Conservation (phyloP, 1,140 invertebrate species). For the Procambarus clarkii region DNA sequence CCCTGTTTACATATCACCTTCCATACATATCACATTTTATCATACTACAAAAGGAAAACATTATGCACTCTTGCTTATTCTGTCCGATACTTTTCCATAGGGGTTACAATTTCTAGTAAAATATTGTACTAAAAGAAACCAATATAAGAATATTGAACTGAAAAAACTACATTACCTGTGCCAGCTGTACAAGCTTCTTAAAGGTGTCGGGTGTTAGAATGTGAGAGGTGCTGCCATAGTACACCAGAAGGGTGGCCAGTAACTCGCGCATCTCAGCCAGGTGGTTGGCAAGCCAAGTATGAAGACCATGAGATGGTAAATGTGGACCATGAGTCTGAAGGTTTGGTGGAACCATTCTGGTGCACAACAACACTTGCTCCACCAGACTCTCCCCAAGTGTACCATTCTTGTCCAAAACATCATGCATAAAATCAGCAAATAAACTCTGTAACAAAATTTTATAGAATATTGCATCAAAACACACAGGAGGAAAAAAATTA, state of each 20-base stretch:
- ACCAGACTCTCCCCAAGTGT: conserved; percentile 42
- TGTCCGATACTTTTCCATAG: no score
- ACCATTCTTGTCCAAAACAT: conserved; percentile 57
- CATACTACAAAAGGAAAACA: no score
- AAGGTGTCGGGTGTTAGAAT: conserved; percentile 43
- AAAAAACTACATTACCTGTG: conserved; percentile 23
- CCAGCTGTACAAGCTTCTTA: conserved; percentile 40
- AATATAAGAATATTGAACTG: neutral
- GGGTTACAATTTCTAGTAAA: no score
- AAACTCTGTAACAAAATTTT: conserved; percentile 30
- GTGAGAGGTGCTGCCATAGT: conserved; percentile 52
- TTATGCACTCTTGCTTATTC: no score
- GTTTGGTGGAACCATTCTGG: conserved; percentile 1
- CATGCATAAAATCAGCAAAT: conserved; percentile 56
- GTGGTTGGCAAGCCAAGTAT: conserved; percentile 49
- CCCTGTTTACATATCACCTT: no score
- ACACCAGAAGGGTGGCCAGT: conserved; percentile 49
- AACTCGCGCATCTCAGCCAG: conserved; percentile 49
- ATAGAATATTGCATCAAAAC: neutral
- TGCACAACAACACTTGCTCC: conserved; percentile 19
- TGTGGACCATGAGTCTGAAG: conserved; percentile 39
- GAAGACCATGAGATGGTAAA: conserved; percentile 34
- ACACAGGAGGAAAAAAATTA: no score
- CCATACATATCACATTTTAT: no score
- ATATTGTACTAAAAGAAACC: no score